Evolutionary conservation across 2,888 invertebrate species (phyloP).

Genomic region (Hermaeophaga mercurialis): DNA sequence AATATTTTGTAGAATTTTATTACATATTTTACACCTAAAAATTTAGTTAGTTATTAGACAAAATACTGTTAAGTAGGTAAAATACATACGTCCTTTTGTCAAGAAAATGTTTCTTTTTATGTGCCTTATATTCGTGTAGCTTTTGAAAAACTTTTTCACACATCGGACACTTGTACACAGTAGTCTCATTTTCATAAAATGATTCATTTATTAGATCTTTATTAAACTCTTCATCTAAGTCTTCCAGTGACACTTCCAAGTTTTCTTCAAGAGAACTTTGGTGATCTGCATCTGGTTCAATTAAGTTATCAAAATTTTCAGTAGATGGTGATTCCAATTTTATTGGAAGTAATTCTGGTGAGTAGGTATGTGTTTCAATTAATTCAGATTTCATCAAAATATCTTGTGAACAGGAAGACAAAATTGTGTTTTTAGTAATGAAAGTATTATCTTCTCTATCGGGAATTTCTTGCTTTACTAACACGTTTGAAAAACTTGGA

Average conservation of each 20-base stretch:
- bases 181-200: slow-evolving; percentile 25
- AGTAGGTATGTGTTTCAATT: too few species aligned
- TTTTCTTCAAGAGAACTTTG: background rate
- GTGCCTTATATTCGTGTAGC: slow-evolving; percentile 41
- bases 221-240: background rate
- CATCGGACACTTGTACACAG: slow-evolving; percentile 42
- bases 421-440: too few species aligned
- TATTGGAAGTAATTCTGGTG: background rate
- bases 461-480: background rate
- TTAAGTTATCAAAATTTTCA: background rate
- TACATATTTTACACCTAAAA: slow-evolving; percentile 44
- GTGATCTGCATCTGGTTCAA: background rate
- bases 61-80: too few species aligned
- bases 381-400: too few species aligned
- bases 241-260: background rate
- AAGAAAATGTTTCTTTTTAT: slow-evolving; percentile 44
- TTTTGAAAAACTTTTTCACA: slow-evolving; percentile 40
- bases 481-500: too few species aligned
- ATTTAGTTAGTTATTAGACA: background rate
- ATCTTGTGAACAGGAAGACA: too few species aligned
- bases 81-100: slow-evolving; percentile 40
- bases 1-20: slow-evolving; percentile 44
- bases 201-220: background rate
- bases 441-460: background rate
- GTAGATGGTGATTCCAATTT: background rate